Base-by-base conservation (phyloP, 2,113 vertebrate genomes). In the Phaetusa simplex region DNA sequence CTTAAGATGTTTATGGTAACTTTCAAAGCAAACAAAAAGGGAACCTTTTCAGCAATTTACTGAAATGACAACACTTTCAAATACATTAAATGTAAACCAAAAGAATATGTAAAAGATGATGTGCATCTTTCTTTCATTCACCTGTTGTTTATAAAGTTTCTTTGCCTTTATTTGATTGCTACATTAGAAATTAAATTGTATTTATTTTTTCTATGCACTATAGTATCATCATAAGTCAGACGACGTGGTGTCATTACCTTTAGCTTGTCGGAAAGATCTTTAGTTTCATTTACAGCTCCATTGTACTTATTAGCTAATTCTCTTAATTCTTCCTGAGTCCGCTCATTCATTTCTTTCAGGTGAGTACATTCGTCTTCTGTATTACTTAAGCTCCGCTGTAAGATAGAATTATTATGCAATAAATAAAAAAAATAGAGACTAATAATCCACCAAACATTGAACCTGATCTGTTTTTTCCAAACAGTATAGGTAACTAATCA, bases 331-430 rank as follows among this genome's bases (percentile, higher is more conserved):
- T 99, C 99, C 98, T 99, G 99, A 95, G 99, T 98, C 95, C 99
- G 95, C 92, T 99, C 99, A 42, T 99, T 99, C 99, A 99, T 99
- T 97, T 99, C 99, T 98, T 99, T 99, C 97, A 99, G 98, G 95
- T 99, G 99, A 55, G 99, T 99, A 98, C 99, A 99, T 98, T 99
- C 99, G 83, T 99, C 99, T 97, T 99, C 99, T 8, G 99, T 99
- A 97, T 99, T 99, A 95, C 99, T 99, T 92, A 99, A 98, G 76
- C 99, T 99, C 92, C 99, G 96, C 99, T 99, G 98, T 12, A 97
- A 98, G 56, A 86, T 11, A 97, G 18, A 96, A 90, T 73, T 47
- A 42, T 61, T 50, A 21, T 15, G 11, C 19, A 91, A 66, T 74
- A 69, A 82, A 40, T 24, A 72, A 82, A 17, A 38, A 40, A 40